phyloP scores from a whole-genome alignment of 2,797 vertebrate species.

The Pangasius macronema region DNA sequence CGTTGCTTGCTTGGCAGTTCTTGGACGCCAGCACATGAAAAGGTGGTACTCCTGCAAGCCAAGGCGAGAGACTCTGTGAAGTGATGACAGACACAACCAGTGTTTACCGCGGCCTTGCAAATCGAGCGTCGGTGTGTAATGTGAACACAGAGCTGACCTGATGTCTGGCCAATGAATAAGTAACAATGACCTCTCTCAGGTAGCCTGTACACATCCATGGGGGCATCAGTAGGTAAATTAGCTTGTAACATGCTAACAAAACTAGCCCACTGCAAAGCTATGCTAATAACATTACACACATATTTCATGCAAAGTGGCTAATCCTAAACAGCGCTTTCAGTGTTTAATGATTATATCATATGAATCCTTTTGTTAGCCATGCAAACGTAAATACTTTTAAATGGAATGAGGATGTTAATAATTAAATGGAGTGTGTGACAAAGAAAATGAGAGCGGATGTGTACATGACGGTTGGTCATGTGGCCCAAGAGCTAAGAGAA shows the following conservation, averaged over 20 bases:
- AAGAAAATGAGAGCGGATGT: constrained; percentile 28
- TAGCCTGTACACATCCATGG: constrained; percentile 61
- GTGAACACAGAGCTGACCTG: constrained; percentile 55
- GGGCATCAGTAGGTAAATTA: constrained; percentile 26
- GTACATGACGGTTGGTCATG: constrained; percentile 37
- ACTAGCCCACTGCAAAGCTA: background rate
- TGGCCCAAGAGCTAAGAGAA: constrained; percentile 34
- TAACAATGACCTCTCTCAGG: constrained; percentile 66
- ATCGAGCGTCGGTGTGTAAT: constrained; percentile 48
- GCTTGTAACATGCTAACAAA: constrained; percentile 9
- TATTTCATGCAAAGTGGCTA: background rate
- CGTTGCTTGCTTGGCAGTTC: background rate
- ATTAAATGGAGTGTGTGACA: constrained; percentile 33
- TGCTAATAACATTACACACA: background rate
- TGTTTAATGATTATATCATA: background rate
- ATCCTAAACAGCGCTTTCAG: background rate
- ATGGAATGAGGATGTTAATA: constrained; percentile 39
- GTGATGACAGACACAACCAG: constrained; percentile 14
- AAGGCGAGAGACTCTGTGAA: constrained; percentile 15
- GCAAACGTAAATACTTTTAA: constrained; percentile 3
- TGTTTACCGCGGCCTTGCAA: constrained; percentile 39
- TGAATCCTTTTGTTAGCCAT: background rate
- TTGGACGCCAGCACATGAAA: constrained; percentile 22
- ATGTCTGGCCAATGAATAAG: constrained; percentile 69
- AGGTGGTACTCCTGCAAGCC: background rate